Conservation (phyloP, 2,113 vertebrate species). For the Verasper variegatus region DNA sequence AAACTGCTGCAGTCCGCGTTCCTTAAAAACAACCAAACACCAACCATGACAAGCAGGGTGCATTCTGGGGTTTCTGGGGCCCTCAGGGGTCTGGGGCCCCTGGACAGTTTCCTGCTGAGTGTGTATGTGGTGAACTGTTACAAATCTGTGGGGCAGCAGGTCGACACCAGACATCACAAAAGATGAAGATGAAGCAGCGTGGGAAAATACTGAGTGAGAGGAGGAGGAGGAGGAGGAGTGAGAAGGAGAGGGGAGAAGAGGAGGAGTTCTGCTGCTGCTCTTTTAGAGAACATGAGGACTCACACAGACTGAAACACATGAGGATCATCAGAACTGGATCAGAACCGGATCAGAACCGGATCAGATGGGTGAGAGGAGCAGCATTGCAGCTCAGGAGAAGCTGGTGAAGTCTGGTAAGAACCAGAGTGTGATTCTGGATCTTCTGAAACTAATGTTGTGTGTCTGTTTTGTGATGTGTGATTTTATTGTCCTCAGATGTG, state of each 20-base stretch:
- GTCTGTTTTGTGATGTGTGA: neutral
- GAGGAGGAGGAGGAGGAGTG: neutral
- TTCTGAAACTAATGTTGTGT: neutral
- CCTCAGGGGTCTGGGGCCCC: neutral
- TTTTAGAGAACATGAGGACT: conserved; percentile 6
- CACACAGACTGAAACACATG: conserved; percentile 7
- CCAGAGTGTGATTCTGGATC: conserved; percentile 1
- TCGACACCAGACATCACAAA: neutral
- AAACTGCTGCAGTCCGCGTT: neutral
- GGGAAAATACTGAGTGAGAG: conserved; percentile 19
- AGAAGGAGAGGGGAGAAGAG: neutral
- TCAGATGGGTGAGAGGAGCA: conserved; percentile 24
- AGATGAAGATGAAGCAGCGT: conserved; percentile 9
- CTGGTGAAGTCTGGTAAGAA: conserved; percentile 62
- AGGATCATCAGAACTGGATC: neutral
- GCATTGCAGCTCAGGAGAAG: neutral
- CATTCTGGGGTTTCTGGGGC: too few species aligned
- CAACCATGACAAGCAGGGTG: too few species aligned
- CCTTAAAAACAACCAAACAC: neutral
- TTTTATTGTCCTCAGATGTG: neutral
- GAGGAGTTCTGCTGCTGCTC: conserved; percentile 4
- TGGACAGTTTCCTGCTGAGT: neutral
- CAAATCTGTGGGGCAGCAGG: neutral
- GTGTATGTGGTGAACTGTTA: neutral
- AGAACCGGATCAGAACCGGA: neutral